These are phyloP conservation scores for Melanocharis versteri DNA, from an alignment of 2,113 vertebrate species.

Conservation along the genomic window DNA sequence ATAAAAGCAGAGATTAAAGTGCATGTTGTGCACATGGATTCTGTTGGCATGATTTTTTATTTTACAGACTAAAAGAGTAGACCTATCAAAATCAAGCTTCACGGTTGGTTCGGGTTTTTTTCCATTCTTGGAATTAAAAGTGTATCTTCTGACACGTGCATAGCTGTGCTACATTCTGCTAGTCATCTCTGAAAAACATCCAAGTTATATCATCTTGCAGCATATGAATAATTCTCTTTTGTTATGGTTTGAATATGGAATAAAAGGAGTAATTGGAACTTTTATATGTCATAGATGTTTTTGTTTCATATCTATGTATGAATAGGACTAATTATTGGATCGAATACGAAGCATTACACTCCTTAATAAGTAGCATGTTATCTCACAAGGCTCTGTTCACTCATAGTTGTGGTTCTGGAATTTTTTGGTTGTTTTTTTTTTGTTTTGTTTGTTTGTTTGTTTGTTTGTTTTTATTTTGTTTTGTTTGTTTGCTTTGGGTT, in stretches of 20 bases:
- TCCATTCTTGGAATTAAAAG: background rate
- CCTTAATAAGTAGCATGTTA: background rate
- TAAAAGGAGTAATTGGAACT: background rate
- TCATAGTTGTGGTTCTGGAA: background rate
- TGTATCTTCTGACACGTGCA: background rate
- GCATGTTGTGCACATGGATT: background rate
- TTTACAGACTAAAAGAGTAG: background rate
- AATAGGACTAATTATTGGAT: background rate
- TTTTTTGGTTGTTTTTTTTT: background rate
- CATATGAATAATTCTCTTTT: constrained; percentile 17
- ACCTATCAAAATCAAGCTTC: background rate
- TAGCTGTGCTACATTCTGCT: background rate
- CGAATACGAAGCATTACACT: background rate
- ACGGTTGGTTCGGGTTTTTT: background rate
- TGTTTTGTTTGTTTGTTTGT: background rate
- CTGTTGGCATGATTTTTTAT: background rate
- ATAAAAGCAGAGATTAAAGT: constrained; percentile 28
- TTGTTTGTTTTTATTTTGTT: background rate
- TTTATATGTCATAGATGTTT: background rate
- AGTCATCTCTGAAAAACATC: background rate
- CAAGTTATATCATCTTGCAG: background rate
- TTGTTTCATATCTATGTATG: background rate
- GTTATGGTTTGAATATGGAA: background rate
- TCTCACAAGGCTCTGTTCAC: background rate
- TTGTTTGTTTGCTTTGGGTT: background rate